Base-by-base conservation (phyloP, 2,797 vertebrate species). In the Sternotherus odoratus region DNA sequence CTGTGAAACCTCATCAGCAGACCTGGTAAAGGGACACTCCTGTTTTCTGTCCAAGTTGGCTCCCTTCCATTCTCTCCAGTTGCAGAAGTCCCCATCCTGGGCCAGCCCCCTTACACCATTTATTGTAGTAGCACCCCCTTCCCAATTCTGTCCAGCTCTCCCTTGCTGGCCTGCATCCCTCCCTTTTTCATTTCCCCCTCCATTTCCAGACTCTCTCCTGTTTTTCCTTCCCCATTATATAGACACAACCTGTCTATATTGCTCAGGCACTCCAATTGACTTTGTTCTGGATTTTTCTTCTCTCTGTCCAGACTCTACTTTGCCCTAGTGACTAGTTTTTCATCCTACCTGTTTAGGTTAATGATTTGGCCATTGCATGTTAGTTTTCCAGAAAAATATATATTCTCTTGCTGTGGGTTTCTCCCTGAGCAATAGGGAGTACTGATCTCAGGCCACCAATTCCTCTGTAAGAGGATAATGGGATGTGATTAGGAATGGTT, bases 261-360 rank as follows among this genome's bases (percentile, higher is more conserved):
- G 30, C 56, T 63, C 49, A 53, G n/a, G 80, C 79, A 56, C 0
- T 0, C 51, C 66, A 13, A 12, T 53, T 91, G 66, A 57, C 36
- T 77, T 89, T 6, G 2, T 79, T 88, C 16, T 89, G 88, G 6
- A 48, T 74, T 88, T 57, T 89, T 46, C n/a, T 66, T 66, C n/a
- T 36, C 60, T 36, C 12, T 56, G 12, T 56, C 54, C 54, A 56
- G 54, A 28, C 12, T 28, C 54, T 6, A 28, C 54, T 56, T 56
- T 28, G 26, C 54, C 51, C 8, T 53, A 53, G 51, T 53, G 51
- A 53, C 24, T 56, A 56, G 54, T 28, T 56, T 56, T 56, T 56
- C 19, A 66, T 66, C 63, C 63, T n/a, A 36, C 49, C 49, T 53
- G 46, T 86, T 13, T 43, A 36, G n/a, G 36, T 46, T 21, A 43